Evolutionary conservation across 2,888 invertebrate species (phyloP).

Genomic region (Drosophila paracracens): DNA sequence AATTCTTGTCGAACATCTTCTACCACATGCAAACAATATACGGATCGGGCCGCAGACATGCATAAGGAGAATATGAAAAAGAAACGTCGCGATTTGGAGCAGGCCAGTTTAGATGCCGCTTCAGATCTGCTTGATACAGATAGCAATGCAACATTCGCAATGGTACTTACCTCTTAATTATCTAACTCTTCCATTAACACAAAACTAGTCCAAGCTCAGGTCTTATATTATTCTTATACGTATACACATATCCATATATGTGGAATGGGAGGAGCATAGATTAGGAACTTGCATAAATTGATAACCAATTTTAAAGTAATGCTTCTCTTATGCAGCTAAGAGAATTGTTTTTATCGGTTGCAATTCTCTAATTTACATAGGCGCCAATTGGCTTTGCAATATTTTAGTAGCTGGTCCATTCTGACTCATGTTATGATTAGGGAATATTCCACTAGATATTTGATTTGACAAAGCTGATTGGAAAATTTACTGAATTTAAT

Average conservation of each 20-base stretch:
- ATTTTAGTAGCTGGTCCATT: not conserved
- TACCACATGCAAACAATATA: conserved; percentile 90
- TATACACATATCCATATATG: not conserved
- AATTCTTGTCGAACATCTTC: conserved; percentile 85
- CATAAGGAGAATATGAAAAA: conserved; percentile 95
- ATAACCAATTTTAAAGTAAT: not conserved
- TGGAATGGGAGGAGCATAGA: not conserved
- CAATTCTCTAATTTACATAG: not conserved
- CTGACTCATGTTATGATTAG: not conserved
- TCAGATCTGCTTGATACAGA: conserved; percentile 95
- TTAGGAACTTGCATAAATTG: not conserved
- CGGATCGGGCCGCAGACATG: conserved; percentile 88
- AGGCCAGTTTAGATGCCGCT: conserved; percentile 93
- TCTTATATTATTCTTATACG: not conserved
- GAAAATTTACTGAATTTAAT: no score
- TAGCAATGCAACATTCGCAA: conserved; percentile 95
- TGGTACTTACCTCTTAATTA: conserved; percentile 88
- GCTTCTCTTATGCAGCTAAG: not conserved
- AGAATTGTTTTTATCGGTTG: not conserved
- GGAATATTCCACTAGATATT: not conserved
- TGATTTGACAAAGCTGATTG: not conserved
- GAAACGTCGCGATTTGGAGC: conserved; percentile 94
- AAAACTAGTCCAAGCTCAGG: not conserved
- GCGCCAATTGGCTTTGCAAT: not conserved
- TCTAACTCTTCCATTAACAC: conserved; percentile 20